Percentiles rank a stretch among this genome's conserved stretches.
phyloP scores from a whole-genome alignment of 2,888 invertebrate species.

The Epistrophe grossulariae region DNA sequence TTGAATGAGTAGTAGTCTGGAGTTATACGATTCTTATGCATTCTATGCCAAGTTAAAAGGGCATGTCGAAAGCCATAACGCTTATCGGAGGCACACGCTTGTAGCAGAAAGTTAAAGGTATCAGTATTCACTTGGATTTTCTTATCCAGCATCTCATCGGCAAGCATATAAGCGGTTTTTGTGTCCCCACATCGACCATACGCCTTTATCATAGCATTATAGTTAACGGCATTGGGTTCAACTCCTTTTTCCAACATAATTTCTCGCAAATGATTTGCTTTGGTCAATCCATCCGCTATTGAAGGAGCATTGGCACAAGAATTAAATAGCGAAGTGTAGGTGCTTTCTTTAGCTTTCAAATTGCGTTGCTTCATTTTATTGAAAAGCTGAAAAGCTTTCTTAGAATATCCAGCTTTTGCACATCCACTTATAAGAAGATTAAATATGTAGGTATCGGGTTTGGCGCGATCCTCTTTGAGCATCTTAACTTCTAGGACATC shows the following conservation, averaged over 20 bases:
- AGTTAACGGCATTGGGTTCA: conserved; percentile 90
- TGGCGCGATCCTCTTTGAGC: conserved; percentile 90
- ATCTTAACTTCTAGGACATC: conserved; percentile 91
- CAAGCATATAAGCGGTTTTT: conserved; percentile 90
- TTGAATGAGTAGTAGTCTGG: conserved; percentile 92
- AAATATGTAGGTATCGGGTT: conserved; percentile 92
- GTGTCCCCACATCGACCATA: conserved; percentile 93
- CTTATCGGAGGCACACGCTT: conserved; percentile 92
- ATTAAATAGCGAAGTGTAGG: conserved; percentile 94
- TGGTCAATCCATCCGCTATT: conserved; percentile 87
- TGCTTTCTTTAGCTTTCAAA: conserved; percentile 88
- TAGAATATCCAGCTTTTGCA: conserved; percentile 92
- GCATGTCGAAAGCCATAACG: conserved; percentile 92
- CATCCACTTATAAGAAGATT: conserved; percentile 93
- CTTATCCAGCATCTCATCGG: conserved; percentile 92
- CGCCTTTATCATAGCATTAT: conserved; percentile 95
- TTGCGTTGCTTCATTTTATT: conserved; percentile 92
- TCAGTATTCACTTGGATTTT: conserved; percentile 86
- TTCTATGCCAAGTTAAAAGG: conserved; percentile 93
- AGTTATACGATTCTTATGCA: conserved; percentile 87
- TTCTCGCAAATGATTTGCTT: conserved; percentile 88
- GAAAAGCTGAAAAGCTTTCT: conserved; percentile 93
- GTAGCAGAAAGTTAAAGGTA: conserved; percentile 92
- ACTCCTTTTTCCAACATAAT: conserved; percentile 89
- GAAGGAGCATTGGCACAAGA: conserved; percentile 93